Evolutionary conservation across 2,888 invertebrate species (phyloP), one percentile per base, ranked within the genome.

Genomic region (Pandemis heparana): DNA sequence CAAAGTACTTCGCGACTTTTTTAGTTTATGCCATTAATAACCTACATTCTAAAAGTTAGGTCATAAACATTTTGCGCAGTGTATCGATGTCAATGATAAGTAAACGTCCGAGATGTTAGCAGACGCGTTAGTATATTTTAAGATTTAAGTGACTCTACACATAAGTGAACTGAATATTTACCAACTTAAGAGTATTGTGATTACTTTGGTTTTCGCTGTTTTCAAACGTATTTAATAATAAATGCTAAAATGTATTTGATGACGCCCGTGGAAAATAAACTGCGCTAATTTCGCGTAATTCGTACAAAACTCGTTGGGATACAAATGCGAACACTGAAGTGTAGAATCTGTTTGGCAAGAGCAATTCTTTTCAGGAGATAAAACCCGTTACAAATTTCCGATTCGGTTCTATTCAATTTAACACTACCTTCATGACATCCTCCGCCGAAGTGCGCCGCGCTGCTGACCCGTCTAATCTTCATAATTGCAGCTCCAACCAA

Each of bases 371-470:
- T 53, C 9, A 18, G 18, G 7, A 53, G 16, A 53, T 18, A 7
- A 53, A 53, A 2, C 16, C n/a, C 18, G 18, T 53, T 18, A 18
- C 16, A 8, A 53, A 9, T 53, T 53, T 43, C 6, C 23, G 23
- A 46, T 23, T 63, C 60, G 53, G 64, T 64, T 60, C 67, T 70
- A 66, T 60, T 69, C 76, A 77, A 75, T 77, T 71, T 39, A 66
- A 75, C 75, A 67, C 41, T 75, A 70, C 71, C 70, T 70, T 69
- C 62, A 74, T 66, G 43, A 68, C 64, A 70, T 64, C 71, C 70
- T 75, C 70, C 75, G 77, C 79, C 80, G 79, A 79, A 77, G 75
- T 79, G 75, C 77, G 76, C 46, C 73, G 79, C 76, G 43, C 79
- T 80, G 79, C 81, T 78, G 80, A 74, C 51, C 59, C 51, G 65